Evolutionary conservation across 2,888 invertebrate species (phyloP), one percentile per base, ranked within the genome.

Genomic region (Ophonus ardosiacus): DNA sequence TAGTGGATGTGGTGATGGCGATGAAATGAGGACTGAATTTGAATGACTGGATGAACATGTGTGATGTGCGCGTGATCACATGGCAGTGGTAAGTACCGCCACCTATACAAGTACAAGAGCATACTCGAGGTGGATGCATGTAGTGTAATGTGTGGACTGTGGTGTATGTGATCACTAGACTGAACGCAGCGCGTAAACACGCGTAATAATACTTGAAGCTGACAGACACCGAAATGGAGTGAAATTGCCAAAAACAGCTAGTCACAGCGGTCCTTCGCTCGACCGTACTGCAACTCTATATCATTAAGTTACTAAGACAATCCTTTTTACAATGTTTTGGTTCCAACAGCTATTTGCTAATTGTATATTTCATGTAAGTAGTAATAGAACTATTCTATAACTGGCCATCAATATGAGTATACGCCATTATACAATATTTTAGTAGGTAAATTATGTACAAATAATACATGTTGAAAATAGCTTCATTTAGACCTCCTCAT

Each of bases 381-480:
- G 88, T 89, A 86, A 85, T 86, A 87, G 93, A 93, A 93, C 94
- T 94, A 93, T 93, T 93, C 93, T 94, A 93, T 92, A 94, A 95
- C 94, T 95, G 95, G 95, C 95, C 95, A 92, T 94, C 88, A 89
- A 85, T 84, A 85, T 85, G 85, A 85, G 85, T 85, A 85, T 80
- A 85, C 71, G 85, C 85, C 85, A 85, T 85, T 85, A 85, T 85
- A 85, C 79, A 85, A 84, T 85, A 85, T 85, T 84, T 78, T 84
- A 84, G 78, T 84, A 84, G 78, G 63, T 84, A 84, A 74, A 74
- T 85, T 91, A 91, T 91, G 87, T 91, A 91, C 91, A 91, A 91
- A 90, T 90, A 91, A 90, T 91, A 91, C 91, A 91, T 85, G 79
- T 74, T 89, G 90, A 90, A 90, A 91, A 90, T 90, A 91, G 89